Percentiles rank a stretch among this genome's conserved stretches.
phyloP scores from a whole-genome alignment of 2,113 vertebrate genomes.

The Sprattus sprattus region DNA sequence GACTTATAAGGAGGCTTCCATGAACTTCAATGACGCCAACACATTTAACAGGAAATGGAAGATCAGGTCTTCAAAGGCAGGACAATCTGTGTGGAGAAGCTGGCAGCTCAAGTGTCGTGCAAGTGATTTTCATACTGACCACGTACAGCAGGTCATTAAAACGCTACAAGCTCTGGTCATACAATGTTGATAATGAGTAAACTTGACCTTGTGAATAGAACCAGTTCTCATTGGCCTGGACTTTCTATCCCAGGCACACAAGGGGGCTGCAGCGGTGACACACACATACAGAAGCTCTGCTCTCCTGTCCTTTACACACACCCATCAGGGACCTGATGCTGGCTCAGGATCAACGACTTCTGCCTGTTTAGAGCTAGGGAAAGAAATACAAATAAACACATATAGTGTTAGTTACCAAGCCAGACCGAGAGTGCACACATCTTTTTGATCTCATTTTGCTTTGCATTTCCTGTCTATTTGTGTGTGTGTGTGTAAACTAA shows the following conservation, averaged over 20 bases:
- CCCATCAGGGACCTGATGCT: not conserved
- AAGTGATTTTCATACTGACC: not conserved
- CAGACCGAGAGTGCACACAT: not conserved
- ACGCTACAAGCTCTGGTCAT: not conserved
- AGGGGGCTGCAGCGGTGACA: not conserved
- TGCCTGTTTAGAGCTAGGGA: not conserved
- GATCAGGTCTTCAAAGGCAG: not conserved
- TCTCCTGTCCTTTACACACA: too few species aligned
- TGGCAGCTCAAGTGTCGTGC: not conserved
- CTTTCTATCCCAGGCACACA: not conserved
- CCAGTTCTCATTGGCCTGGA: not conserved
- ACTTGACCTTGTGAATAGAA: not conserved
- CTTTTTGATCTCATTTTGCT: too few species aligned
- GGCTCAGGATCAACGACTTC: not conserved
- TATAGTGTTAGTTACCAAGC: not conserved
- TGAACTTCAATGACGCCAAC: not conserved
- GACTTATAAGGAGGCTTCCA: not conserved
- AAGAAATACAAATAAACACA: not conserved
- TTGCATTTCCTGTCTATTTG: not conserved
- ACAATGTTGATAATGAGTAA: too few species aligned
- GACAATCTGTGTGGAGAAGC: not conserved
- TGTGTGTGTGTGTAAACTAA: not conserved
- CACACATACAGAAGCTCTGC: not conserved
- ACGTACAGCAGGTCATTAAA: not conserved
- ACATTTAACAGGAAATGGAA: not conserved